A percentile compares a stretch with the other conserved stretches of the same genome.
phyloP scores from a whole-genome alignment of 2,113 vertebrate genomes.

The Caretta caretta region DNA sequence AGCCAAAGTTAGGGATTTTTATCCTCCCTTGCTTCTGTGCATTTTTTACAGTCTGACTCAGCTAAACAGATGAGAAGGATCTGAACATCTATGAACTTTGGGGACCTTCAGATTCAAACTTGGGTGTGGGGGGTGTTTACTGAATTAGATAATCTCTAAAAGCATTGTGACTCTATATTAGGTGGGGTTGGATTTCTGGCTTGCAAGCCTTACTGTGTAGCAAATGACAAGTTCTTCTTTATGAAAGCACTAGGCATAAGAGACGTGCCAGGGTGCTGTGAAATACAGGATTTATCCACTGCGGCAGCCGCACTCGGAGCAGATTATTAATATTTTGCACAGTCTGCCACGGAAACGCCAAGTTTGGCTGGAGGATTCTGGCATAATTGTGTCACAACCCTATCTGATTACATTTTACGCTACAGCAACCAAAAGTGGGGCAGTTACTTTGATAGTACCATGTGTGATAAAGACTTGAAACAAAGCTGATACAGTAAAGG shows the following conservation, averaged over 20 bases:
- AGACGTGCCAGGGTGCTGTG: conserved; percentile 32
- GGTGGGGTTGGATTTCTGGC: conserved; percentile 39
- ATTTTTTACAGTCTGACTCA: neutral
- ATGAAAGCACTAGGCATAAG: conserved; percentile 55
- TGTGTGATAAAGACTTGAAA: conserved; percentile 59
- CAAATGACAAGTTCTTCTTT: conserved; percentile 61
- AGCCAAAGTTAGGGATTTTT: neutral
- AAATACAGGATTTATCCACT: conserved; percentile 60
- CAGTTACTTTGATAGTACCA: neutral
- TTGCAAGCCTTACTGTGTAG: conserved; percentile 50
- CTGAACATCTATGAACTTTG: neutral
- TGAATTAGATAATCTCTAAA: conserved; percentile 59
- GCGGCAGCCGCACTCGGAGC: neutral
- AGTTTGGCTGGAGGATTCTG: conserved; percentile 17
- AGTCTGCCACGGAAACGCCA: conserved; percentile 42
- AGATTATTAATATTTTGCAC: conserved; percentile 38
- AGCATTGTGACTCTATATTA: conserved; percentile 51
- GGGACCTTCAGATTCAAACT: neutral
- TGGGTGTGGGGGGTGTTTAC: neutral
- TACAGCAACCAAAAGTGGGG: neutral
- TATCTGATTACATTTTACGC: conserved; percentile 26
- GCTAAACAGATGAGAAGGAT: neutral
- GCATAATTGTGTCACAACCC: conserved; percentile 22
- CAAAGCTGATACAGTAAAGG: conserved; percentile 69
- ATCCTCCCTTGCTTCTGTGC: neutral